These are phyloP conservation scores for Amphiprion clarkii DNA, from an alignment of 2,797 vertebrate genomes.

Conservation along the genomic window DNA sequence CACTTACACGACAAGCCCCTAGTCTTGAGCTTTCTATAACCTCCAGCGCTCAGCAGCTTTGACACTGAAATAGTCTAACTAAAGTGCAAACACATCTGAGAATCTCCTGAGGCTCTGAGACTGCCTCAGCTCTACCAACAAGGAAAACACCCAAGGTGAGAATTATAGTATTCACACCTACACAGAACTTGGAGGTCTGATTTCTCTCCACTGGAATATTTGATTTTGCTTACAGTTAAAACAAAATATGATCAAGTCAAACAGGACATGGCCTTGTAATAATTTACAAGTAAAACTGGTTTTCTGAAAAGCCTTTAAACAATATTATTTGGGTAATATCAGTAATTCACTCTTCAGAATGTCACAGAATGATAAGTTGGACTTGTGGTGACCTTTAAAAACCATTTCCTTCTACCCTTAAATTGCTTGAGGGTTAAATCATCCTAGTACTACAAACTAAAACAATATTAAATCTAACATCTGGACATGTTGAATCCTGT, in stretches of 20 bases:
- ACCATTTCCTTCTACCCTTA: neutral
- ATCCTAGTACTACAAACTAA: neutral
- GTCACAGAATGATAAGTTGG: neutral
- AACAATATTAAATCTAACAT: neutral
- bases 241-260: neutral
- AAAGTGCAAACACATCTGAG: conserved; percentile 59
- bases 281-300: neutral
- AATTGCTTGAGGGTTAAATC: neutral
- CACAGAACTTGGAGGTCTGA: conserved; percentile 45
- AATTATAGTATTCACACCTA: conserved; percentile 65
- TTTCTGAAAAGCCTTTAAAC: conserved; percentile 1
- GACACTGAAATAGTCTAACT: conserved; percentile 49
- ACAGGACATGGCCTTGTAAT: neutral
- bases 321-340: neutral
- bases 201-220: conserved; percentile 26
- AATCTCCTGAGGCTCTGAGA: conserved; percentile 57
- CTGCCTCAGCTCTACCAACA: conserved; percentile 45
- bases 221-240: conserved; percentile 20
- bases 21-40: conserved; percentile 38
- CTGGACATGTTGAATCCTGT: neutral
- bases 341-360: neutral
- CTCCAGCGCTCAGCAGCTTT: conserved; percentile 41
- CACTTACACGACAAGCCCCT: conserved; percentile 30
- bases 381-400: conserved; percentile 4
- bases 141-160: conserved; percentile 64